A percentile compares a stretch with the other conserved stretches of the same genome.
These are phyloP conservation scores for Bubalus kerabau DNA, from an alignment of 2,113 vertebrate genomes.

Conservation along the genomic window DNA sequence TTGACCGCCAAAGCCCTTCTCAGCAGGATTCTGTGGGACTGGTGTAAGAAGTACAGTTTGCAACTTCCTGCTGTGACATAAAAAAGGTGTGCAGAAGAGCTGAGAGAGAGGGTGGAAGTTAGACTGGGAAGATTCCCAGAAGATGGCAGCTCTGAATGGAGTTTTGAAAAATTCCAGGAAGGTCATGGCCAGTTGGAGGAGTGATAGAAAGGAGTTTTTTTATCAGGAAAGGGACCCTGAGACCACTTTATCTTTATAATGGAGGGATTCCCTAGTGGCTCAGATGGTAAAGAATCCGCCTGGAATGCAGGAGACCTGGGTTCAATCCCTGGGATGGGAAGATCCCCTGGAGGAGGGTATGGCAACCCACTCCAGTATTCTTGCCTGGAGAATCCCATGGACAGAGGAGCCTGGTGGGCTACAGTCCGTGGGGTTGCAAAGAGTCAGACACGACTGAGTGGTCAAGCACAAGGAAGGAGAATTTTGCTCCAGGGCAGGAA, in stretches of 20 bases:
- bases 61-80: background rate
- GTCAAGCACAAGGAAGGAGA: background rate
- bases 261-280: background rate
- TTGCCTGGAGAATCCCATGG: too few species aligned
- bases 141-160: background rate
- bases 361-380: background rate
- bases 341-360: background rate
- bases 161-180: background rate
- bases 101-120: background rate
- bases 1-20: background rate
- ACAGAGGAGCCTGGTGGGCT: background rate
- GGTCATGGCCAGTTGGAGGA: background rate
- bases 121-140: background rate
- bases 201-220: background rate
- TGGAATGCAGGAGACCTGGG: background rate
- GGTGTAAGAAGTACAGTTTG: background rate
- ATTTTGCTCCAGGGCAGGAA: background rate
- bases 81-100: background rate
- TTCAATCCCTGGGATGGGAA: background rate
- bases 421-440: background rate
- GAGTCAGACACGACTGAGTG: background rate
- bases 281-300: background rate
- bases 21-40: background rate
- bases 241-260: background rate
- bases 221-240: background rate